Percentiles rank a stretch among this genome's conserved stretches.
phyloP scores from a whole-genome alignment of 2,888 invertebrate species.

The Drosophila mimetica region DNA sequence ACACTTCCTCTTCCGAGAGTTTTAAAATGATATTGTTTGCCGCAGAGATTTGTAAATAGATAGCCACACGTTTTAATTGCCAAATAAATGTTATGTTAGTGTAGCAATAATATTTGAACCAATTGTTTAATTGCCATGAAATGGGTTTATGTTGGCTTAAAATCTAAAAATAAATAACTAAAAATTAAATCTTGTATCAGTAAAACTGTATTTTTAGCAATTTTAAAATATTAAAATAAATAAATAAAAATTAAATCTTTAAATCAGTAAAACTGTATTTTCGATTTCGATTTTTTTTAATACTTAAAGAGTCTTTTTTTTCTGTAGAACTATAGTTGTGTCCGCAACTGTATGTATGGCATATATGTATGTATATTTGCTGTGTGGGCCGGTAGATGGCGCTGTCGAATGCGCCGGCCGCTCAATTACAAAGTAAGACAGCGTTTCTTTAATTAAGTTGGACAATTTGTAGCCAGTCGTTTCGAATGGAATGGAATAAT shows the following conservation, averaged over 20 bases:
- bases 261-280: too few relatives aligned
- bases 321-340: background rate
- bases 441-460: conserved; percentile 76
- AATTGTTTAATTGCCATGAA: background rate
- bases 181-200: too few relatives aligned
- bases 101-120: background rate
- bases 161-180: too few relatives aligned
- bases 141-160: too few relatives aligned
- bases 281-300: too few relatives aligned
- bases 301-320: too few relatives aligned
- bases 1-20: background rate
- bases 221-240: too few relatives aligned
- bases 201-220: too few relatives aligned
- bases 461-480: conserved; percentile 76
- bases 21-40: background rate
- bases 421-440: conserved; percentile 73
- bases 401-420: conserved; percentile 15
- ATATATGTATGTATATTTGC: background rate
- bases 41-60: background rate
- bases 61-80: background rate
- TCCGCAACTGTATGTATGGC: background rate
- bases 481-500: conserved; percentile 25
- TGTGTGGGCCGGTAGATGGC: conserved; percentile 28
- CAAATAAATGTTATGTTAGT: background rate
- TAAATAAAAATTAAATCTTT: too few relatives aligned